Percentiles rank a stretch among this genome's conserved stretches.
phyloP scores from a whole-genome alignment of 2,113 vertebrate species.

The Semicossyphus pulcher region DNA sequence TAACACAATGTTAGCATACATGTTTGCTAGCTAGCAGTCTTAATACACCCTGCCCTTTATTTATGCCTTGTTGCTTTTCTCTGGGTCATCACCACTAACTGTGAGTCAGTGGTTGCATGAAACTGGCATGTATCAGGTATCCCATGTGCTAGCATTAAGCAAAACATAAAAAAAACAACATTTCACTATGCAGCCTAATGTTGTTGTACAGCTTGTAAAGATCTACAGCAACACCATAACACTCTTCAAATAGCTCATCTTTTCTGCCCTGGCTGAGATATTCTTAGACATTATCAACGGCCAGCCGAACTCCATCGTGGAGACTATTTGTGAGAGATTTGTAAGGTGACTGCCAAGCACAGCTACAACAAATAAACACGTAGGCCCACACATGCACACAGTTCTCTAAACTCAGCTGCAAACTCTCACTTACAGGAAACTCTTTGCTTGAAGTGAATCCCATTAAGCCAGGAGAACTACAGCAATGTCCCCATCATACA shows the following conservation, averaged over 20 bases:
- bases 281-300: constrained; percentile 12
- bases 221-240: neutral
- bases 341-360: constrained; percentile 23
- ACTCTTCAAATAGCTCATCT: neutral
- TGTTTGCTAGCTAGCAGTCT: too few relatives aligned
- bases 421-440: constrained; percentile 24
- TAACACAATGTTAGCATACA: neutral
- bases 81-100: neutral
- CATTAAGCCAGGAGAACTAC: neutral
- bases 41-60: neutral
- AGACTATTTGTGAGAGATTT: constrained; percentile 19
- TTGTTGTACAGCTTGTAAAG: neutral
- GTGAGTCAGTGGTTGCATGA: neutral
- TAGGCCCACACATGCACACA: neutral
- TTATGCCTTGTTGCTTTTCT: neutral
- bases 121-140: too few relatives aligned
- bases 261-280: constrained; percentile 3
- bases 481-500: neutral
- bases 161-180: too few relatives aligned
- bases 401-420: neutral
- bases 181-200: too few relatives aligned
- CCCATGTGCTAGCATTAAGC: too few relatives aligned
- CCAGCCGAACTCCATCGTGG: constrained; percentile 16
- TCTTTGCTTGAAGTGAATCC: neutral
- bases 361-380: constrained; percentile 34